Evolutionary conservation across 37 sponge, comb jelly and placozoan species (phyloP), one percentile per base, ranked within the genome.

Genomic region (Halisarca cf. caerulea): DNA sequence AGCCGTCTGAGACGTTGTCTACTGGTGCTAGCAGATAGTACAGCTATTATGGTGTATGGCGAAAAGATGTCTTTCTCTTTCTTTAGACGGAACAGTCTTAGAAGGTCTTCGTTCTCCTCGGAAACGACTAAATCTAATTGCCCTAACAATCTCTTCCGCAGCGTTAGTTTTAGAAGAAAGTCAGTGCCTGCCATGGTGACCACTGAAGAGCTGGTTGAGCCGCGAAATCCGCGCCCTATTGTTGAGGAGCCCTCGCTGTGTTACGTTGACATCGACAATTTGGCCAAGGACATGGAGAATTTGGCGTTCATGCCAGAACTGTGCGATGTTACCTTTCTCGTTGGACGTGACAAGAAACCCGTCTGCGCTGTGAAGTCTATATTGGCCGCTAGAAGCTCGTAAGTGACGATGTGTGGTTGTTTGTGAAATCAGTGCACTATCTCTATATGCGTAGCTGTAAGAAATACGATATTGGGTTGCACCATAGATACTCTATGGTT

Each of bases 251-350:
- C 77, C 2, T 11, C 39, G 28, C 85, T 86, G 40, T 42, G 32
- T 18, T 95, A 82, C 75, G 87, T 87, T 30, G 93, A 93, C 70
- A 86, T 80, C 47, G 80, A 80, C 34, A 79, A 83, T 25, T 75
- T 96, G 33, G 91, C 90, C 0, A 70, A 89, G 54, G 96, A 96
- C 64, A 78, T 96, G 80, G 47, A 57, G 5, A 88, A 86, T 34
- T 87, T 96, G 40, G 91, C 96, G 23, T 77, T 59, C 44, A 88
- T 98, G 94, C 95, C 98, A 0, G 96, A 95, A 86, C 80, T 95
- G 39, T 95, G 95, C 77, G 98, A 98, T 74, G 90, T 95, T 6
- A 98, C 96, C 15, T 98, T 98, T 80, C 85, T 98, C 24, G 98
- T 95, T 0, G 98, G 98, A 17, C 83, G 91, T 30, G 93, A 92